Conservation (phyloP, 2,888 invertebrate genomes). For the Chydorus sphaericus region DNA sequence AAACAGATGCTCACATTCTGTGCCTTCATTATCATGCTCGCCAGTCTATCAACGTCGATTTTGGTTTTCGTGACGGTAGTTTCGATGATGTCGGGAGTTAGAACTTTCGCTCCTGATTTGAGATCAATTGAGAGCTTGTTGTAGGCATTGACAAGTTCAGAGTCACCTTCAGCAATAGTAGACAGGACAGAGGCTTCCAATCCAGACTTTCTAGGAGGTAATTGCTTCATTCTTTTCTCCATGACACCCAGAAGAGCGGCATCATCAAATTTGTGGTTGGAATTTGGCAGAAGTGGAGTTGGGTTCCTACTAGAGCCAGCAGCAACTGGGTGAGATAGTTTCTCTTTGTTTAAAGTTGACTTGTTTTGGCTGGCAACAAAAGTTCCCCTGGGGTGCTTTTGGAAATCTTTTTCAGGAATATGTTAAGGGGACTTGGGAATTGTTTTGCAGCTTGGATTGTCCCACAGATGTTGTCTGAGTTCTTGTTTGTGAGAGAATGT, state of each 20-base stretch:
- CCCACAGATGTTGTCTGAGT: too few species aligned
- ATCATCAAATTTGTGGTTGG: not conserved
- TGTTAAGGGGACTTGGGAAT: too few species aligned
- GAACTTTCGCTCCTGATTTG: not conserved
- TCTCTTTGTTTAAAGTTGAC: too few species aligned
- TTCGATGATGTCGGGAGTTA: not conserved
- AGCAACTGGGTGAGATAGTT: too few species aligned
- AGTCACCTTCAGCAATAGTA: not conserved
- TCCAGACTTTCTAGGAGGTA: not conserved
- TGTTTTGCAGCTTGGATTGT: too few species aligned
- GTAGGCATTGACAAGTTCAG: not conserved
- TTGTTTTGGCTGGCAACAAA: too few species aligned
- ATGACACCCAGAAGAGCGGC: not conserved
- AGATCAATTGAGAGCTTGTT: not conserved
- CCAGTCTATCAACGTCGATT: not conserved
- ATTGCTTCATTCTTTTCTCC: not conserved
- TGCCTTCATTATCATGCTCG: not conserved
- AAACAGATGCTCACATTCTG: not conserved
- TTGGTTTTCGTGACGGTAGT: not conserved
- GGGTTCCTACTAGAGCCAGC: too few species aligned
- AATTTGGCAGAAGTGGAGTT: too few species aligned
- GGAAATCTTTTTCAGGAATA: too few species aligned
- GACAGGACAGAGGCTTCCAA: not conserved
- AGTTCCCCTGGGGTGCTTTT: too few species aligned
- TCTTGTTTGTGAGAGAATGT: too few species aligned